Evolutionary conservation across 2,113 vertebrate species (phyloP), one percentile per base, ranked within the genome.

Genomic region (Megalops atlanticus): DNA sequence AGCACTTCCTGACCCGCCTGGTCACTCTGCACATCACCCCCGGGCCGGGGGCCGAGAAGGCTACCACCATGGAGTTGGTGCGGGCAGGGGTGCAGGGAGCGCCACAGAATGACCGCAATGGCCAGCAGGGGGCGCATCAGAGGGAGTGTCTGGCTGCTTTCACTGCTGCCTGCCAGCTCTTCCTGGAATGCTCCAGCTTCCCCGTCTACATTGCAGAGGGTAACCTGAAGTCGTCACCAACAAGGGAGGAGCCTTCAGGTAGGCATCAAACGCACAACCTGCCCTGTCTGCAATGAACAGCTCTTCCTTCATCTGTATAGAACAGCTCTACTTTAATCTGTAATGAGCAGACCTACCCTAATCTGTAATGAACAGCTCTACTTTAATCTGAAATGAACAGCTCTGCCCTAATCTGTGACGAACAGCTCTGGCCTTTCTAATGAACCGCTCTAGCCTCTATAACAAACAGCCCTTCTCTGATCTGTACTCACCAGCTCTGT

Each of bases 121-220:
- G 82, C 70, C 90, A 54, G 81, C 87, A 90, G 82, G 89, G 86
- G n/a, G 88, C 83, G 64, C 24, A 91, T 68, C 91, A 94, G 0
- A 97, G 94, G 88, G 96, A 97, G 81, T 95, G 95, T 89, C 93
- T 96, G 49, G 91, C 94, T 89, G 97, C 96, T 79, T 98, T 98
- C 86, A 95, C 95, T 78, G 98, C 98, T 87, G 96, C 97, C 68
- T 99, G 97, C 78, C 98, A 99, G 92, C 95, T 99, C 14, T 98
- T 99, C 81, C 92, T 99, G 81, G 98, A 99, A 90, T 99, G 98
- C 88, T 99, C 98, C 12, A 99, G 98, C 91, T 99, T 99, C 89
- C 98, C 98, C 0, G 93, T 99, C 86, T 99, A 99, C 90, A 96
- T 99, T 39, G 98, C 98, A 80, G 98, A 99, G 82, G 97, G 98